Base-by-base conservation (phyloP, 2,888 invertebrate genomes). In the Parapristionchus giblindavisi region DNA sequence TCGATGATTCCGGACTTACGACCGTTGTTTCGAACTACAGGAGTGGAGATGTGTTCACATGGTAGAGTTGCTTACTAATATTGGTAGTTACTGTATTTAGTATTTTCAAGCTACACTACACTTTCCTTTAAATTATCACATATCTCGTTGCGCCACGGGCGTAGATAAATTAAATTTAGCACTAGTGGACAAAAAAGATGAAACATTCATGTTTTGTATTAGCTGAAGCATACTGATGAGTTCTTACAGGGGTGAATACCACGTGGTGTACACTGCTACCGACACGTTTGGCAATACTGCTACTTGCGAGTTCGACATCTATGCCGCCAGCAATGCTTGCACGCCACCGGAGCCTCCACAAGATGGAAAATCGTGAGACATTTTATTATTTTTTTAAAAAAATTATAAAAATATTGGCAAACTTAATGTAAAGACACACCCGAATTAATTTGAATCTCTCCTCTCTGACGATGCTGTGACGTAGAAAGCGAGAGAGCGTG, bases 191-290 rank as follows among this genome's bases (percentile, higher is more conserved):
- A n/a, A n/a, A n/a, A n/a, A n/a, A n/a, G n/a, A n/a, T n/a, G n/a
- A n/a, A n/a, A n/a, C n/a, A n/a, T n/a, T n/a, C n/a, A n/a, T n/a
- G n/a, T n/a, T n/a, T n/a, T n/a, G n/a, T n/a, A n/a, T n/a, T n/a
- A n/a, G n/a, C n/a, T n/a, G n/a, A n/a, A n/a, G n/a, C n/a, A n/a
- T n/a, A 8, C 8, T 43, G 43, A 43, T 17, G 43, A 43, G 43
- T 43, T 43, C 43, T 56, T 56, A 17, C 2, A 65, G 63, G 63
- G 63, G 63, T 6, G 63, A 40, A 21, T 36, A 65, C 36, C 63
- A 65, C 43, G 63, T 65, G 14, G 63, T 65, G 29, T 65, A 65
- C 63, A 65, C 63, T 14, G 63, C 63, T 8, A 43, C 63, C 43
- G 63, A 65, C 24, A 27, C 63, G 29, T 40, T 43, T 17, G 6